A percentile compares a stretch with the other conserved stretches of the same genome.
Evolutionary conservation across 2,113 vertebrate species (phyloP).

Genomic region (Stictonetta naevosa): DNA sequence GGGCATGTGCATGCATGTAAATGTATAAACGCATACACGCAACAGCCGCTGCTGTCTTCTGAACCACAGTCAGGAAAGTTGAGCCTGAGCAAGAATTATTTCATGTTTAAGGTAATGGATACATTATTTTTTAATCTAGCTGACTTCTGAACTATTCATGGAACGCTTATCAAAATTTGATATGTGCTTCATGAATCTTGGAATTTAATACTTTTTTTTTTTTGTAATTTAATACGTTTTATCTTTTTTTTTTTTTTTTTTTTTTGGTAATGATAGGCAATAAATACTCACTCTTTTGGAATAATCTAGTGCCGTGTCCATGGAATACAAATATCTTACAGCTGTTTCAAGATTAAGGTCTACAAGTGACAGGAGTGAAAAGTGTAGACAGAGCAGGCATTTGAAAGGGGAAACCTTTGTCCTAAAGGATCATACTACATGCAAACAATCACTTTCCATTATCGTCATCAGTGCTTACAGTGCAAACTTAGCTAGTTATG

Average conservation of each 20-base stretch:
- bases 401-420: not conserved
- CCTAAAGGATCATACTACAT: not conserved
- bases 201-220: not conserved
- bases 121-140: not conserved
- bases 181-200: not conserved
- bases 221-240: not conserved
- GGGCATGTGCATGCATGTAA: rapidly evolving
- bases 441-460: not conserved
- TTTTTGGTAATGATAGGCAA: not conserved
- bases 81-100: not conserved
- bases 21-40: not conserved
- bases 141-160: not conserved
- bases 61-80: not conserved
- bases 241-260: not conserved
- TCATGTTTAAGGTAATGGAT: not conserved
- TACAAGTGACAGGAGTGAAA: not conserved
- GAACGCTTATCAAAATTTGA: not conserved
- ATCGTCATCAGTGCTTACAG: not conserved
- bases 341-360: not conserved
- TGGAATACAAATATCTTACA: not conserved
- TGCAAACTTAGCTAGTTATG: not conserved
- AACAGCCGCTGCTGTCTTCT: not conserved
- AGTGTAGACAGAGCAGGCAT: not conserved
- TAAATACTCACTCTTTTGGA: not conserved
- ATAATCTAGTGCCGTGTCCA: not conserved